Evolutionary conservation across 2,113 vertebrate genomes (phyloP), one percentile per base, ranked within the genome.

Genomic region (Malurus cyaneus): DNA sequence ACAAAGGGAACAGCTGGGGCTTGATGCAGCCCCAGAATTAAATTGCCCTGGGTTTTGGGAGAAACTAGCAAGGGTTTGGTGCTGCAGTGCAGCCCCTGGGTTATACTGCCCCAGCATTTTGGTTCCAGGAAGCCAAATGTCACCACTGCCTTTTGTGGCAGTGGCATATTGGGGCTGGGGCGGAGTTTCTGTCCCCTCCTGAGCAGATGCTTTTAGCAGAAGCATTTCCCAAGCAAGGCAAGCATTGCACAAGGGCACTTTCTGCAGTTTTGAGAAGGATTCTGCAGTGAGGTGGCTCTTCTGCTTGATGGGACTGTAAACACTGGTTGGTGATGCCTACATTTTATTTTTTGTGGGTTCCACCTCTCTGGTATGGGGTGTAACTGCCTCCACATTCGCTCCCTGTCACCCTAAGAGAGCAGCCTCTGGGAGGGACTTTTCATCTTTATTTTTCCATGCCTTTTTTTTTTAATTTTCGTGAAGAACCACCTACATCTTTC

Each of bases 401-500:
- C 62, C 14, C 36, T 53, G 32, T 85, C 59, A 70, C 78, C 8
- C 2, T 41, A 34, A 70, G 66, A 57, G 25, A 89, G 32, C 80
- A 92, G 11, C 54, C 60, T 91, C 76, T 66, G 42, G 67, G 42
- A 82, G 92, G 62, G n/a, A 86, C 60, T 84, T 95, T 81, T 77
- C 36, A 80, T 76, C 83, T 96, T 93, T 91, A 31, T 96, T 93
- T 96, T 96, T 96, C 94, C 92, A 92, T 94, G 74, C 21, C 13
- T 80, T 94, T 88, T 71, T 52, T 69, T 67, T 39, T 18, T 4
- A 72, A 89, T 81, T 73, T 90, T 67, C 66, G 56, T 19, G 5
- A 96, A 96, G 86, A 96, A 41, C 95, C 97, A 93, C 97, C 97
- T 96, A 97, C 96, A 95, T 95, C 83, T 96, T 97, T 95, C 93